These are phyloP conservation scores for Ascaphus truei DNA, from an alignment of 2,113 vertebrate genomes.

Conservation along the genomic window DNA sequence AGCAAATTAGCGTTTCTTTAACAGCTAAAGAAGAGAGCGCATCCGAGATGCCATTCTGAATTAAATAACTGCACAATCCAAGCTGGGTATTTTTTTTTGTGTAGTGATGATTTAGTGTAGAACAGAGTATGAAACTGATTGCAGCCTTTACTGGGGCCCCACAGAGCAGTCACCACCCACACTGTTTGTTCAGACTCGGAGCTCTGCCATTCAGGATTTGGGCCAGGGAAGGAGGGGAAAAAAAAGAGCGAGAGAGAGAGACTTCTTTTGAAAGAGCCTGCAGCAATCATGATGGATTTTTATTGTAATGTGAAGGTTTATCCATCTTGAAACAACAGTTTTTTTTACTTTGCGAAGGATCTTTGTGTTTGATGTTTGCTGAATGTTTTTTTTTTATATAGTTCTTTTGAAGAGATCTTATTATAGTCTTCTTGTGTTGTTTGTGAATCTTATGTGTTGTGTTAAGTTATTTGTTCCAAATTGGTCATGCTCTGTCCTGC, in stretches of 20 bases:
- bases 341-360: background rate
- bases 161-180: constrained; percentile 79
- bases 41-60: background rate
- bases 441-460: background rate
- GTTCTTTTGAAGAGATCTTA: background rate
- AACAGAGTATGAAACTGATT: constrained; percentile 66
- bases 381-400: background rate
- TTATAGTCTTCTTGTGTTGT: background rate
- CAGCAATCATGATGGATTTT: background rate
- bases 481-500: background rate
- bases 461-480: background rate
- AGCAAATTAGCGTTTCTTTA: constrained; percentile 44
- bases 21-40: background rate
- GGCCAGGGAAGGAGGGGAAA: constrained; percentile 59
- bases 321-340: background rate
- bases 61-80: background rate
- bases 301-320: constrained; percentile 8
- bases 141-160: constrained; percentile 73
- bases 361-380: background rate
- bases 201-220: constrained; percentile 72
- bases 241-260: constrained; percentile 21
- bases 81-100: background rate
- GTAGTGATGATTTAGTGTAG: constrained; percentile 67
- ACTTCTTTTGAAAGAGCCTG: constrained; percentile 12
- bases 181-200: constrained; percentile 81